These are phyloP conservation scores for Dyspetes luteomarginatus DNA, from an alignment of 2,888 invertebrate species.

Conservation along the genomic window DNA sequence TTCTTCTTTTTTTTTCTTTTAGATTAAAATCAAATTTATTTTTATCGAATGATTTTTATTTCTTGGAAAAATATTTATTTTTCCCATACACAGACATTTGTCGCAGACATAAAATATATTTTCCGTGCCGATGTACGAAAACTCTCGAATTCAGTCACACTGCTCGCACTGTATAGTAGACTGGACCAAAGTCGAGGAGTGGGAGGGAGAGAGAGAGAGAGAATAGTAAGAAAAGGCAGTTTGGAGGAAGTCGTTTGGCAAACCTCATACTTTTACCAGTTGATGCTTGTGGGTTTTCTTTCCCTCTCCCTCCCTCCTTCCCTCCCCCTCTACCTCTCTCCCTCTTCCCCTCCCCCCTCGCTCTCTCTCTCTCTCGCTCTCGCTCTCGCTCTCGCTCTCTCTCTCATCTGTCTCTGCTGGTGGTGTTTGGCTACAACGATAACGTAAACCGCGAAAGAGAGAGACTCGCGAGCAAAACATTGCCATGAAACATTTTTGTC, in stretches of 20 bases:
- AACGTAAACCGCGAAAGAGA: constrained; percentile 21
- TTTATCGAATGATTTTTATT: too few relatives aligned
- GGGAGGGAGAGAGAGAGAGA: neutral
- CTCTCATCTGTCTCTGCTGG: neutral
- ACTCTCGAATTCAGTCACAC: constrained; percentile 5
- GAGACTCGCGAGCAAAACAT: constrained; percentile 45
- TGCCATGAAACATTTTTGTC: constrained; percentile 45
- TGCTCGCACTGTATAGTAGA: neutral
- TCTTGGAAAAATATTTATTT: too few relatives aligned
- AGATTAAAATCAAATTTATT: too few relatives aligned
- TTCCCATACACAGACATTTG: too few relatives aligned
- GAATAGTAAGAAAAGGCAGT: constrained; percentile 32
- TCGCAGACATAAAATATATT: neutral
- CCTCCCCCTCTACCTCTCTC: neutral
- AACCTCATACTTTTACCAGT: constrained; percentile 47
- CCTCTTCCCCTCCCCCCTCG: too few relatives aligned
- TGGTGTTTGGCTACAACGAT: constrained; percentile 34
- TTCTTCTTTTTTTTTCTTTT: too few relatives aligned
- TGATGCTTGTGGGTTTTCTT: constrained; percentile 26
- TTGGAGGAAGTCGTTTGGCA: constrained; percentile 57
- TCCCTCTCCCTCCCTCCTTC: neutral
- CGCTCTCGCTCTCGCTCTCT: neutral
- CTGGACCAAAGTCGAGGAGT: neutral
- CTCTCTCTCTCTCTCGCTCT: neutral
- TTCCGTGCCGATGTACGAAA: neutral